Evolutionary conservation across 23 tunicate genomes (phyloP).

Genomic region (Halocynthia aurantium): DNA sequence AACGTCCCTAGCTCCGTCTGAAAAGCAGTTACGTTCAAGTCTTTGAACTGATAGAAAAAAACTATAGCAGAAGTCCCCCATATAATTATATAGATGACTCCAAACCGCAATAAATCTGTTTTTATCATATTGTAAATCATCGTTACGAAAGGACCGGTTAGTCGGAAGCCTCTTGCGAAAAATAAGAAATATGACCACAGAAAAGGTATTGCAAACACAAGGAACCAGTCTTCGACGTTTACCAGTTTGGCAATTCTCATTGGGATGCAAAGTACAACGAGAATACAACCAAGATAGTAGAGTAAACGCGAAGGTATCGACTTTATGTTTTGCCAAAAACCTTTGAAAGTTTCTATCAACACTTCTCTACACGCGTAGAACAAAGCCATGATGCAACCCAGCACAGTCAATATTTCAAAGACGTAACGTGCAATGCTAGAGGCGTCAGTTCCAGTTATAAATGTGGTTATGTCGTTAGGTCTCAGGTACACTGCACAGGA

Average conservation of each 20-base stretch:
- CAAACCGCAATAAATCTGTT: conserved; percentile 64
- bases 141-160: conserved; percentile 81
- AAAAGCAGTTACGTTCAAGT: conserved; percentile 43
- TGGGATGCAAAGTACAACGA: conserved; percentile 46
- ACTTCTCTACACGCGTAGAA: conserved; percentile 40
- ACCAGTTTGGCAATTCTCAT: conserved; percentile 52
- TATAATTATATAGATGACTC: conserved; percentile 58
- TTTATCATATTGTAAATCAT: conserved; percentile 63
- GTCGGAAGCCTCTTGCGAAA: conserved; percentile 45
- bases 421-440: conserved; percentile 56
- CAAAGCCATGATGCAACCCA: conserved; percentile 30
- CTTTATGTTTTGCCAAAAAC: conserved; percentile 45
- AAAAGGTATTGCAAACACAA: conserved; percentile 72
- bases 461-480: conserved; percentile 36
- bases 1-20: conserved; percentile 43
- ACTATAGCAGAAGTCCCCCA: conserved; percentile 48
- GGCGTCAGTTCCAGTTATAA: conserved; percentile 41
- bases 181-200: conserved; percentile 80
- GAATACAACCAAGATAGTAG: conserved; percentile 33
- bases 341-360: conserved; percentile 35
- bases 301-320: conserved; percentile 59
- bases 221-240: conserved; percentile 71
- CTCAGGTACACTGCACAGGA: conserved; percentile 68
- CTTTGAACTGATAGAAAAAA: conserved; percentile 70
- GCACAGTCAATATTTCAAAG: conserved; percentile 46